A percentile compares a stretch with the other conserved stretches of the same genome.
Evolutionary conservation across 2,888 invertebrate genomes (phyloP).

Genomic region (Dryocosmus kuriphilus): DNA sequence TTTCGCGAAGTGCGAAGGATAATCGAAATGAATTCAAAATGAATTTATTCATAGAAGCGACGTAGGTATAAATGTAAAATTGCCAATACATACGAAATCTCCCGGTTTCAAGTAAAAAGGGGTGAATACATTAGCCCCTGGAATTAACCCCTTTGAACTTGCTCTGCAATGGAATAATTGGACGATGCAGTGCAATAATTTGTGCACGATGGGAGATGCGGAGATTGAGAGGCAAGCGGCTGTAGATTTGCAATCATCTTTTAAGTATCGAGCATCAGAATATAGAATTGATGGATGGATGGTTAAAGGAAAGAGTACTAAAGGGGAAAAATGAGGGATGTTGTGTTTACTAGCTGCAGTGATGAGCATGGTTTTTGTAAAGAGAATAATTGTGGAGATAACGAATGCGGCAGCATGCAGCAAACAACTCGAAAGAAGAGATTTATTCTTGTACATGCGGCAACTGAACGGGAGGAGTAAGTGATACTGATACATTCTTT

Average conservation of each 20-base stretch:
- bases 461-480: slow-evolving; percentile 56
- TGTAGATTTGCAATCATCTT: background rate
- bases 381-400: slow-evolving; percentile 49
- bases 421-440: slow-evolving; percentile 70
- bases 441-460: slow-evolving; percentile 70
- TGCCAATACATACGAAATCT: slow-evolving; percentile 78
- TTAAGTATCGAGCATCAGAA: slow-evolving; percentile 4
- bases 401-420: slow-evolving; percentile 73
- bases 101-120: slow-evolving; percentile 77
- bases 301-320: slow-evolving; percentile 3
- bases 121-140: slow-evolving; percentile 77
- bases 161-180: slow-evolving; percentile 75
- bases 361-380: slow-evolving; percentile 17
- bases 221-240: slow-evolving; percentile 31
- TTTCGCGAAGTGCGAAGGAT: slow-evolving; percentile 64
- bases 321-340: slow-evolving; percentile 24
- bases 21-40: slow-evolving; percentile 73
- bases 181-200: slow-evolving; percentile 71
- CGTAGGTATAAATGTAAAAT: slow-evolving; percentile 77
- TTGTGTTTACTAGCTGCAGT: slow-evolving; percentile 44
- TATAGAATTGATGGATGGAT: slow-evolving; percentile 35
- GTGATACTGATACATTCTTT: slow-evolving; percentile 54
- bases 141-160: slow-evolving; percentile 76
- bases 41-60: slow-evolving; percentile 77
- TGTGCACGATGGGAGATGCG: slow-evolving; percentile 54